A percentile compares a stretch with the other conserved stretches of the same genome.
These are phyloP conservation scores for Pantherophis guttatus DNA, from an alignment of 2,113 vertebrate genomes.

Conservation along the genomic window DNA sequence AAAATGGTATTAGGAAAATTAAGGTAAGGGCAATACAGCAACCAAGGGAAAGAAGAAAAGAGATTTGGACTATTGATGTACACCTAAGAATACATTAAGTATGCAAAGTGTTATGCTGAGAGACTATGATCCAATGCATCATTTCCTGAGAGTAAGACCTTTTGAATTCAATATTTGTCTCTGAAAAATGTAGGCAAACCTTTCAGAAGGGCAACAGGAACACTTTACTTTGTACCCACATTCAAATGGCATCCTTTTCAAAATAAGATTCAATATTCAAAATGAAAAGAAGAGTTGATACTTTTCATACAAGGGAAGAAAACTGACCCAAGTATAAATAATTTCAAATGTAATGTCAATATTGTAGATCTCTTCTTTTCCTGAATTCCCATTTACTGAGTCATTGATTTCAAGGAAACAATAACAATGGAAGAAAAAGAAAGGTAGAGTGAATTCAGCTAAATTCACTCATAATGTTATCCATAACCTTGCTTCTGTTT, in stretches of 20 bases:
- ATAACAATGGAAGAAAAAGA: not conserved
- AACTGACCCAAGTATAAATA: not conserved
- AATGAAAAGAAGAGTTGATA: not conserved
- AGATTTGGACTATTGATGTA: not conserved
- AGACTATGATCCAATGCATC: not conserved
- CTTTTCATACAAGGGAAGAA: not conserved
- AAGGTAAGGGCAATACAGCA: not conserved
- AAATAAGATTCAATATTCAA: not conserved
- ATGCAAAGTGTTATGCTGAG: not conserved
- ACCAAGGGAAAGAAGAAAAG: not conserved
- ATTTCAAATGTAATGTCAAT: not conserved
- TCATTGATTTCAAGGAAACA: not conserved
- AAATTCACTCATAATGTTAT: not conserved
- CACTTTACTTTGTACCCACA: not conserved
- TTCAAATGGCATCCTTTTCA: not conserved
- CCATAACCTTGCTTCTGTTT: not conserved
- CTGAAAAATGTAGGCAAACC: not conserved
- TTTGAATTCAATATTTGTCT: not conserved
- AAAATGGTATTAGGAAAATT: not conserved
- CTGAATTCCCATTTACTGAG: not conserved
- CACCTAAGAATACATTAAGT: not conserved
- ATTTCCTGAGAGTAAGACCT: not conserved
- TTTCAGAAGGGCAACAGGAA: not conserved
- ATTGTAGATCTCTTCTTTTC: not conserved
- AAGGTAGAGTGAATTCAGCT: not conserved